Base-by-base conservation (phyloP, 2,113 vertebrate species). In the Brachypodius melanocephalos region DNA sequence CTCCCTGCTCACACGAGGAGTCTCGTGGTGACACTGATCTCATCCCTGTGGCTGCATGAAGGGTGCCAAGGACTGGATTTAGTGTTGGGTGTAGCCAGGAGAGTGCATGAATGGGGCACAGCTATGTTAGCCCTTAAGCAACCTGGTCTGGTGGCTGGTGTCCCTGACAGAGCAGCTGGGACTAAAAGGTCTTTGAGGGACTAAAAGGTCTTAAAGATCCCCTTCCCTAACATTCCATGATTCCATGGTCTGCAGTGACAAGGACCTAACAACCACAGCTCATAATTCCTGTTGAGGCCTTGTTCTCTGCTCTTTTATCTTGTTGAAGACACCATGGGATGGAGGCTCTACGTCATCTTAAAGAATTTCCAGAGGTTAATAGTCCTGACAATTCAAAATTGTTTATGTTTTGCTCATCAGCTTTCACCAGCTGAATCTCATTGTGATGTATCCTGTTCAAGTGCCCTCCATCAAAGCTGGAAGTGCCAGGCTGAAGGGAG, bases 21-120 rank as follows among this genome's bases (percentile, higher is more conserved):
- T 2, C 8, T 36, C 1, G 1, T 29, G n/a, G 32, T 20, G 29
- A 13, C 31, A 5, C 10, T 3, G 6, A 6, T 26, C 28, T 18
- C 1, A 0, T 12, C 22, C 0, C 40, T 20, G 0, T 1, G 32
- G 24, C 9, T 48, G 48, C 10, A 5, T 6, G 38, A 29, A 29
- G 34, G 20, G 8, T 15, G 20, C 32, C 32, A 20, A 6, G 61
- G 61, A 40, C 2, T 18, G n/a, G 12, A 17, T 19, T 34, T 19
- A 1, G 1, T 42, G 16, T 2, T 10, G 34, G 8, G 16, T 65
- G 43, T 4, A 75, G 20, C 32, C 49, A 59, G 73, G 22, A 75
- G 7, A 31, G 43, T 3, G 3, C 10, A 17, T 2, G 29, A 18
- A 6, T 16, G 54, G 28, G 24, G 34, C 17, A 3, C 21, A 24